These are phyloP conservation scores for Leucopternis melanops DNA, from an alignment of 2,113 vertebrate genomes.

Conservation along the genomic window DNA sequence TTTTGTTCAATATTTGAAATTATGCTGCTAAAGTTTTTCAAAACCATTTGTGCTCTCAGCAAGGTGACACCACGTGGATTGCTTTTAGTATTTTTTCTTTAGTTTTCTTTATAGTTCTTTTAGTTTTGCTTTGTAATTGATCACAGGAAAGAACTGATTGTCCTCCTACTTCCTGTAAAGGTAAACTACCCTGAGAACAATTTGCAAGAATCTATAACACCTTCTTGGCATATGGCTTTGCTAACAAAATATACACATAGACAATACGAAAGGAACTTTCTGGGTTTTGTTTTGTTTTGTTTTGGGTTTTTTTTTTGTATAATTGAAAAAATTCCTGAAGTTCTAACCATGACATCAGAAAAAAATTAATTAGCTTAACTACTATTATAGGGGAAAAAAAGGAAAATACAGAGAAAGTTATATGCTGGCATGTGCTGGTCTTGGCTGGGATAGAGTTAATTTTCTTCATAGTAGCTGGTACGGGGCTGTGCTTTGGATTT, in stretches of 20 bases:
- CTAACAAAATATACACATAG: neutral
- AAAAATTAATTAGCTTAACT: neutral
- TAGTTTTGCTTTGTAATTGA: neutral
- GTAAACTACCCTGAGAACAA: neutral
- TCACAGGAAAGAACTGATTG: neutral
- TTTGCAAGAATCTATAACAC: neutral
- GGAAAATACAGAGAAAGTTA: neutral
- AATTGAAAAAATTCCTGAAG: neutral
- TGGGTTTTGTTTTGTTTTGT: too few relatives aligned
- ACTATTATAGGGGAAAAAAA: accelerated
- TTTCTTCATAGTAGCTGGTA: too few relatives aligned
- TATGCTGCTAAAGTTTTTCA: neutral
- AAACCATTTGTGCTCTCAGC: neutral
- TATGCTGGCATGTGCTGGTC: neutral
- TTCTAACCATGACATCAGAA: neutral
- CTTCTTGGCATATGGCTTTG: neutral
- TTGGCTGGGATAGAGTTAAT: too few relatives aligned
- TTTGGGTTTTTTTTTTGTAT: too few relatives aligned
- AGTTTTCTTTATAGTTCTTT: neutral
- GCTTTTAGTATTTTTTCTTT: neutral
- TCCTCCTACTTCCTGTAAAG: neutral
- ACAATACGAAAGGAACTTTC: neutral
- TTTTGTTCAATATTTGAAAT: neutral
- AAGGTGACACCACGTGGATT: neutral
- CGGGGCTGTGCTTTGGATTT: too few relatives aligned